phyloP scores from a whole-genome alignment of 2,113 vertebrate genomes.

The Pycnonotus jocosus region DNA sequence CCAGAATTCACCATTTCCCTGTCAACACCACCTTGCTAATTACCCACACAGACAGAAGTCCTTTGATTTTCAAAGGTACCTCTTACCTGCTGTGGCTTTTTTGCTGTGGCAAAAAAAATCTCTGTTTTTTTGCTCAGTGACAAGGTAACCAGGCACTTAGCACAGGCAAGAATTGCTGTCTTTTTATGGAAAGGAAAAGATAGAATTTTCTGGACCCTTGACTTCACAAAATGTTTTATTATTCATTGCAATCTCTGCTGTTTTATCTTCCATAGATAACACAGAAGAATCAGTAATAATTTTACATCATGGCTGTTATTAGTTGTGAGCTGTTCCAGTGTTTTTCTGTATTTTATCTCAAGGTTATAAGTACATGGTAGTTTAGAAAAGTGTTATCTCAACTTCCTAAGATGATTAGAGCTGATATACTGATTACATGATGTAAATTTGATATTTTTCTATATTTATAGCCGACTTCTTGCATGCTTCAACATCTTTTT shows the following conservation, averaged over 20 bases:
- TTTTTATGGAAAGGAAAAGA: not conserved
- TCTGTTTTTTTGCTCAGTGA: not conserved
- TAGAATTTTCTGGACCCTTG: no score
- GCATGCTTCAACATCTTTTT: no score
- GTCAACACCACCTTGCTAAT: not conserved
- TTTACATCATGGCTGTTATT: no score
- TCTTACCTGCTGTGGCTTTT: not conserved
- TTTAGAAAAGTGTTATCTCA: not conserved
- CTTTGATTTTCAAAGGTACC: not conserved
- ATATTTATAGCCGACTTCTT: no score
- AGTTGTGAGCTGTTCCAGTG: not conserved
- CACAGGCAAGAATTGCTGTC: not conserved
- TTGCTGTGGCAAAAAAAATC: rapidly evolving
- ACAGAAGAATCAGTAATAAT: no score
- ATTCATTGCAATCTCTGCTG: no score
- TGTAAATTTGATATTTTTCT: not conserved
- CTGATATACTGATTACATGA: not conserved
- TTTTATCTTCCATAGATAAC: no score
- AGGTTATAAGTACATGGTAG: not conserved
- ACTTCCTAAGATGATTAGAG: not conserved
- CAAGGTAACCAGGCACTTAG: not conserved
- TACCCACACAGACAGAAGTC: not conserved
- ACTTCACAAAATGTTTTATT: no score
- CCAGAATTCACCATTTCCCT: not conserved
- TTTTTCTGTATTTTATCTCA: not conserved